phyloP scores from a whole-genome alignment of 2,113 vertebrate species.

The Tachysurus vachellii region DNA sequence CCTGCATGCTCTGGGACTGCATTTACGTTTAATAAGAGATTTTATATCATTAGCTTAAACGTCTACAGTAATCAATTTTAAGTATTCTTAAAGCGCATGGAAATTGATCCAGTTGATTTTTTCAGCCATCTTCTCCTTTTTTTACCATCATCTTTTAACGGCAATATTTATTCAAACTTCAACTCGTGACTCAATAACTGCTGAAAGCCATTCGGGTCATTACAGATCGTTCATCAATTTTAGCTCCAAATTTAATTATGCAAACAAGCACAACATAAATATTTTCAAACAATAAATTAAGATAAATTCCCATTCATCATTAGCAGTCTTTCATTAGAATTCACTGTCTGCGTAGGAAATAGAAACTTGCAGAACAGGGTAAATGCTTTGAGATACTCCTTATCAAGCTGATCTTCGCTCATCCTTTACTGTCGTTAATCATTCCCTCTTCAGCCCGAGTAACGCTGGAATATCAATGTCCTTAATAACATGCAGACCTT shows the following conservation, averaged over 20 bases:
- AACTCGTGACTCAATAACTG: background rate
- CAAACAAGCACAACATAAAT: background rate
- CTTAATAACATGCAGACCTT: constrained; percentile 40
- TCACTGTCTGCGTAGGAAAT: background rate
- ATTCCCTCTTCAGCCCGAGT: constrained; percentile 12
- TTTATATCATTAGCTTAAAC: background rate
- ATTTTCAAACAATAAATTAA: background rate
- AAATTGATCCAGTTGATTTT: background rate
- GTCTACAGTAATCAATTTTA: background rate
- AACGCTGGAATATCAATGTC: constrained; percentile 33
- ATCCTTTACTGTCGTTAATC: constrained; percentile 42
- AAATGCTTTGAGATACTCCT: constrained; percentile 16
- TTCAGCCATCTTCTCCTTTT: background rate
- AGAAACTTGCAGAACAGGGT: background rate
- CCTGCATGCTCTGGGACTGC: background rate
- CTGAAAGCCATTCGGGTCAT: background rate
- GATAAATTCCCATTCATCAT: background rate
- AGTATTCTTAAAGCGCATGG: background rate
- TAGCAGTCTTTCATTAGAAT: background rate
- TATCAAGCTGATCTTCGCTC: constrained; percentile 30
- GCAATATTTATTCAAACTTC: background rate
- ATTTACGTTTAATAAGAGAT: background rate
- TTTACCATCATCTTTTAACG: background rate
- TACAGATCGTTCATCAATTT: background rate
- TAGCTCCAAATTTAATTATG: background rate